These are phyloP conservation scores for Cydia strobilella DNA, from an alignment of 1,140 invertebrate genomes.

Conservation along the genomic window DNA sequence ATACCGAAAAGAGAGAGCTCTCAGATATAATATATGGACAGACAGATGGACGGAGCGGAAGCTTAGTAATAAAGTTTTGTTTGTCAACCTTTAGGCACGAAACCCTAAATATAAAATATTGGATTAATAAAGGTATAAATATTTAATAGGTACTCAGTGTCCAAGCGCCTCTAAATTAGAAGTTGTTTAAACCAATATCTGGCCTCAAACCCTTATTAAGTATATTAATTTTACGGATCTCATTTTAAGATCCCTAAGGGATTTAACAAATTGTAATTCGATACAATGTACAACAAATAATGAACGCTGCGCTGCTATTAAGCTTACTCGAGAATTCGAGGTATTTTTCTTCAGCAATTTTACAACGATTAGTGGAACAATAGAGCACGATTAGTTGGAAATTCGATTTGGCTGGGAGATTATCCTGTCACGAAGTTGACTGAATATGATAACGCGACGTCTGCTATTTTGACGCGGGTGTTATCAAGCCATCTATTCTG, in stretches of 20 bases:
- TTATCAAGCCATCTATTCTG: slow-evolving; percentile 29
- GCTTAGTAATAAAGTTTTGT: too few relatives aligned
- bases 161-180: not conserved
- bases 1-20: too few relatives aligned
- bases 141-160: not conserved
- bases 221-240: slow-evolving; percentile 27
- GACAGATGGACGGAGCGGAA: too few relatives aligned
- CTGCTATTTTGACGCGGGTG: slow-evolving; percentile 41
- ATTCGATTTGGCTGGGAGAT: slow-evolving; percentile 65
- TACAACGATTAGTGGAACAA: slow-evolving; percentile 43
- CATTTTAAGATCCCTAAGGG: slow-evolving; percentile 21
- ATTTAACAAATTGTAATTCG: slow-evolving; percentile 23
- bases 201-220: slow-evolving; percentile 11
- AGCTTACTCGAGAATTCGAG: slow-evolving; percentile 1
- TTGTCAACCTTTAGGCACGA: too few relatives aligned
- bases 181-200: not conserved
- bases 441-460: slow-evolving; percentile 47
- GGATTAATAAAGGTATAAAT: not conserved
- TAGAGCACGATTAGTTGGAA: slow-evolving; percentile 61
- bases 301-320: not conserved
- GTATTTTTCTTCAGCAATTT: slow-evolving; percentile 20
- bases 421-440: slow-evolving; percentile 59
- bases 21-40: too few relatives aligned
- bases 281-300: slow-evolving; percentile 24
- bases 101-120: too few relatives aligned